phyloP scores from a whole-genome alignment of 2,888 invertebrate species.

The Epirrita christyi region DNA sequence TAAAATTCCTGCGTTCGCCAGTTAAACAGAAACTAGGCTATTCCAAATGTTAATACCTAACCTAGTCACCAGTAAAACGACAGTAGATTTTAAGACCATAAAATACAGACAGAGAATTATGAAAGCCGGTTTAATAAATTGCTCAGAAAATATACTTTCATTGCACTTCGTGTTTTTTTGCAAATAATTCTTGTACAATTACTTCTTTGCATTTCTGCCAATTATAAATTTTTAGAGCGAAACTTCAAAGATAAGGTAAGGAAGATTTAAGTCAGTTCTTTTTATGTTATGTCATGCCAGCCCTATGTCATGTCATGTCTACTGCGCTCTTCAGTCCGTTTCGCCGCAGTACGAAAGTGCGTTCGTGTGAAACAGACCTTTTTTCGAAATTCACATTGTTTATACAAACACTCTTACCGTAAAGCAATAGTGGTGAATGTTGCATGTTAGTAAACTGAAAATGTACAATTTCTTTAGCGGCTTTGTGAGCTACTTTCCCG shows the following conservation, averaged over 20 bases:
- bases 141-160: conserved; percentile 12
- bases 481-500: conserved; percentile 68
- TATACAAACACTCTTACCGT: conserved; percentile 27
- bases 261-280: too few relatives aligned
- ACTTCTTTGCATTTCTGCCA: neutral
- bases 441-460: conserved; percentile 37
- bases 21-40: conserved; percentile 26
- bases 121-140: neutral
- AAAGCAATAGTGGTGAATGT: conserved; percentile 40
- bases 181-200: neutral
- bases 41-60: too few relatives aligned
- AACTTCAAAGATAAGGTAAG: too few relatives aligned
- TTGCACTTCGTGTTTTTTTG: conserved; percentile 5
- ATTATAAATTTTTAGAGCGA: too few relatives aligned
- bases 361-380: conserved; percentile 49
- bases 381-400: conserved; percentile 39
- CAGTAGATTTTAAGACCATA: conserved; percentile 4
- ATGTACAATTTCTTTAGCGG: conserved; percentile 71
- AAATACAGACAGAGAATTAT: neutral
- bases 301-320: conserved; percentile 43
- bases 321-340: conserved; percentile 36
- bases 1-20: conserved; percentile 20
- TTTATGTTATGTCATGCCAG: too few relatives aligned
- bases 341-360: conserved; percentile 52
- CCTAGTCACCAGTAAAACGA: conserved; percentile 18